Evolutionary conservation across 2,888 invertebrate genomes (phyloP), one percentile per base, ranked within the genome.

Genomic region (Galerucella pusilla): DNA sequence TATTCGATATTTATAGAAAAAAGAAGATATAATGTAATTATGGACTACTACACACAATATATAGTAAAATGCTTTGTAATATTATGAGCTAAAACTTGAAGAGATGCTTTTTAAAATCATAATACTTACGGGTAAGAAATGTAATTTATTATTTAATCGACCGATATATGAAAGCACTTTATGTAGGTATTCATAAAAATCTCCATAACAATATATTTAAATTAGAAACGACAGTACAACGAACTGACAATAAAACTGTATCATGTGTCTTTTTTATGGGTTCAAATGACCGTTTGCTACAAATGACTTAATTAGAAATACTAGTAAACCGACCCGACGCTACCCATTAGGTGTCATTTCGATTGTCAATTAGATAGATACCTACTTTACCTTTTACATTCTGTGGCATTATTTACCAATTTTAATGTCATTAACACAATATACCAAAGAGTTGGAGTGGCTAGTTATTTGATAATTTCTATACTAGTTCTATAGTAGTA

Each of bases 301-400:
- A 59, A 59, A 59, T 59, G 59, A 59, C 59, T 59, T 59, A 59
- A 20, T 59, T 59, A 59, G 25, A 59, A 59, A 59, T 59, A 25
- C 20, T 59, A 59, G 59, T 49, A 14, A 49, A 14, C 14, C 4
- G 35, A 35, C 35, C 12, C 35, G 25, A 61, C 12, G 14, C 35
- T 14, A 61, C 61, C 61, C 61, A 61, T 28, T 61, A 28, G n/a
- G 35, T 35, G 61, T 61, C 61, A 35, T 61, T 61, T 61, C 61
- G 12, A 61, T 61, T 61, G 61, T 61, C 35, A 28, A 61, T 61
- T 35, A 61, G 61, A 35, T 61, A 14, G 28, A 61, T 61, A 61
- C 12, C 61, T 61, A 61, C 61, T 35, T 25, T 35, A 61, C 28
- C 28, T 35, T 61, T 11, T 59, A 25, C 60, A 7, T 60, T 60